Conservation (phyloP, 2,113 vertebrate genomes). For the Anguilla japonica region DNA sequence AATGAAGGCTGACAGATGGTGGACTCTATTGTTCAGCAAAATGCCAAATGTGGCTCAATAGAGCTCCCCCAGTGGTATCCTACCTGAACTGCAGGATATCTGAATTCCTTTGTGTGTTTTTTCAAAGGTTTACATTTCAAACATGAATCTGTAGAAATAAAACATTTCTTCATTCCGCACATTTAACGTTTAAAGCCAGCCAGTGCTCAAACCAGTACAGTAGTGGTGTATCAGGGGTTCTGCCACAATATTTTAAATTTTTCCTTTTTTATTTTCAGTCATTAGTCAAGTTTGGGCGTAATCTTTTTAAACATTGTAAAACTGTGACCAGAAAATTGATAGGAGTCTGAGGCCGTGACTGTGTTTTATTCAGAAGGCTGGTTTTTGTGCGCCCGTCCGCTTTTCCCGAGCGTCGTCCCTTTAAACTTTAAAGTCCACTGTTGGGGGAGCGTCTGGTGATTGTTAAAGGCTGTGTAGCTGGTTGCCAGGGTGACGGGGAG, state of each 20-base stretch:
- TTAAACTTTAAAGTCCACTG: slow-evolving; percentile 3
- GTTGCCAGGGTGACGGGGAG: background rate
- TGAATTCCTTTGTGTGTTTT: no score
- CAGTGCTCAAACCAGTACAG: no score
- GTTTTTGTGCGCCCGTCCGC: no score
- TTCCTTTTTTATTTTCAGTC: background rate
- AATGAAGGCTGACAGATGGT: background rate
- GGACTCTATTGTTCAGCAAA: background rate
- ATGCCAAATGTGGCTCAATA: background rate
- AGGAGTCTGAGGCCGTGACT: no score
- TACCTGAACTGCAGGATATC: no score
- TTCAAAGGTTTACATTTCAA: no score
- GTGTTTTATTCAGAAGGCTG: background rate
- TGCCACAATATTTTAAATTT: no score
- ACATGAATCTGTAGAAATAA: no score
- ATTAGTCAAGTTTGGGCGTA: no score
- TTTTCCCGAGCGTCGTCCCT: background rate
- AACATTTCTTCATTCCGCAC: background rate
- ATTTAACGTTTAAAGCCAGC: no score
- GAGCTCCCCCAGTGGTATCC: background rate
- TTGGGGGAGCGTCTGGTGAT: background rate
- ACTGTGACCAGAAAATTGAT: background rate
- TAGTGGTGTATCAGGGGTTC: no score
- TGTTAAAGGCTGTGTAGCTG: background rate
- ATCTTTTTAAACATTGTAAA: no score